Percentiles rank a stretch among this genome's conserved stretches.
Conservation (phyloP, 2,797 vertebrate genomes). For the Gadopsis marmoratus region DNA sequence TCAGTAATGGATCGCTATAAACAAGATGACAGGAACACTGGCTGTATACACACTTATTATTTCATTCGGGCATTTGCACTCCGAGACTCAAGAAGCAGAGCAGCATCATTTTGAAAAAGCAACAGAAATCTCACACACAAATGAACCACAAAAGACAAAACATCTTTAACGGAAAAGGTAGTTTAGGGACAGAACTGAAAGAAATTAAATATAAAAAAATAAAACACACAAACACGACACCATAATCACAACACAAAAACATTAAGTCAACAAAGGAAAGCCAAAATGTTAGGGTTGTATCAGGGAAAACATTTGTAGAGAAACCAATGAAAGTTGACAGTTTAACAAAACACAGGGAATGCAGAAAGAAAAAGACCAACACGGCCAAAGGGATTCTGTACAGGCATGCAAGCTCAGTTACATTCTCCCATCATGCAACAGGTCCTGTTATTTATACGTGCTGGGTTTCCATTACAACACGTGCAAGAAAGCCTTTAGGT, state of each 20-base stretch:
- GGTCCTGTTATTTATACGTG: slow-evolving; percentile 88
- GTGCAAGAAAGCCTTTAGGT: slow-evolving; percentile 91
- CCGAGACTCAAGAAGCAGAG: slow-evolving; percentile 88
- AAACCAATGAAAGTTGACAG: slow-evolving; percentile 67
- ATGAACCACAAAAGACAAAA: slow-evolving; percentile 76
- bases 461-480: slow-evolving; percentile 95
- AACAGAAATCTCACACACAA: slow-evolving; percentile 75
- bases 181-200: slow-evolving; percentile 71
- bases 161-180: slow-evolving; percentile 66
- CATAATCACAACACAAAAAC: slow-evolving; percentile 73
- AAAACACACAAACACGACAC: slow-evolving; percentile 73
- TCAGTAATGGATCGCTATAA: slow-evolving; percentile 68
- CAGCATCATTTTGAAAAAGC: slow-evolving; percentile 83
- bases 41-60: slow-evolving; percentile 80
- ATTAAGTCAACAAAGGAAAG: slow-evolving; percentile 67
- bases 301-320: slow-evolving; percentile 58
- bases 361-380: slow-evolving; percentile 76
- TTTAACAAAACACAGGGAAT: slow-evolving; percentile 72
- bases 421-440: slow-evolving; percentile 99
- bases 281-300: slow-evolving; percentile 65
- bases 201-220: slow-evolving; percentile 61
- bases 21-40: slow-evolving; percentile 87
- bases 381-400: slow-evolving; percentile 79
- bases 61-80: slow-evolving; percentile 79
- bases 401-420: slow-evolving; percentile 94